Base-by-base conservation (phyloP, 2,113 vertebrate genomes). In the Brachypteracias leptosomus region DNA sequence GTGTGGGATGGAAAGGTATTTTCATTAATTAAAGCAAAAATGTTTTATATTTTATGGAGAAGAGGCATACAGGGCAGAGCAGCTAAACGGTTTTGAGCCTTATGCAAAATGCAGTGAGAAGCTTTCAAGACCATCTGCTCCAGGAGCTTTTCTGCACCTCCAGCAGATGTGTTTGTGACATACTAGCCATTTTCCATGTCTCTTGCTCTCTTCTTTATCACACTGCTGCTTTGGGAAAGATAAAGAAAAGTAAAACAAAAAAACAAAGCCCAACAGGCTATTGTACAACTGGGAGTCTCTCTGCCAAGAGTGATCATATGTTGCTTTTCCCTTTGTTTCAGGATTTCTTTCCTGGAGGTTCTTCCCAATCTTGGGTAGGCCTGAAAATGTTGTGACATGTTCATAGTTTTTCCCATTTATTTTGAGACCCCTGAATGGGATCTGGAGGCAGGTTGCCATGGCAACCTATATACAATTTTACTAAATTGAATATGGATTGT, bases 191-290 rank as follows among this genome's bases (percentile, higher is more conserved):
- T 70, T 83, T 82, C 59, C 31, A 65, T 72, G 18, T 70, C 49
- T 93, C 78, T 66, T 66, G 31, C 19, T 88, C 75, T 88, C 67
- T 62, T 93, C 71, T 93, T 92, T 86, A 74, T 92, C 95, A 80
- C 12, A 74, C 7, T 70, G 40, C 5, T 0, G 0, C 54, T 89
- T 67, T 82, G 36, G 26, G 26, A 78, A 78, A 58, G 61, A 73
- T 20, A 73, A 72, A 73, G 8, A 42, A 58, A 70, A 33, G 26
- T 4, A 26, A 38, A 36, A 24, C 26, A 35, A 52, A 18, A 19
- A 8, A 17, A 28, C 26, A n/a, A 21, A 40, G 44, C 6, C n/a
- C n/a, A 57, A 57, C 20, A 89, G 20, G 31, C 58, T 49, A 46
- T 58, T 73, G 82, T 90, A 81, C 46, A 88, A 58, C 18, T 63